Evolutionary conservation across 2,888 invertebrate genomes (phyloP).

Genomic region (Pyrrhia umbra): DNA sequence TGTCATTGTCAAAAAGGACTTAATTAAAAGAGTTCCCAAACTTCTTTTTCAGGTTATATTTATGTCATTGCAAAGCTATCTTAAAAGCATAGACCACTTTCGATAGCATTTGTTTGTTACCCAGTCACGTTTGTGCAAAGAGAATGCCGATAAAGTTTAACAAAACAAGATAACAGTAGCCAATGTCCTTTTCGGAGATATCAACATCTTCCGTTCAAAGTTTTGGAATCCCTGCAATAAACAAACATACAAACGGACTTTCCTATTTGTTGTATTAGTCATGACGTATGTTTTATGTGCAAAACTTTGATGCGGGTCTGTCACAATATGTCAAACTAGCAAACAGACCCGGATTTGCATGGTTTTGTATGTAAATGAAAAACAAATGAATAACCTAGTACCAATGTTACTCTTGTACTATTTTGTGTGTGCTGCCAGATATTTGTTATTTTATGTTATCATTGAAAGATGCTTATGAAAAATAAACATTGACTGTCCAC

Average conservation of each 20-base stretch:
- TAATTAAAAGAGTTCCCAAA: no score
- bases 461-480: background rate
- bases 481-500: background rate
- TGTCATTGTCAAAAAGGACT: no score
- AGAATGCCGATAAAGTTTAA: constrained; percentile 53
- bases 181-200: constrained; percentile 45
- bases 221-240: constrained; percentile 51
- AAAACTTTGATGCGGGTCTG: constrained; percentile 22
- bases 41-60: background rate
- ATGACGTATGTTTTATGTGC: constrained; percentile 35
- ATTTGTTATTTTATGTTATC: background rate
- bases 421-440: background rate
- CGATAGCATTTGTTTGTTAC: constrained; percentile 44
- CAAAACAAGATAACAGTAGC: constrained; percentile 53
- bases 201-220: constrained; percentile 51
- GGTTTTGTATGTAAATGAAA: constrained; percentile 1
- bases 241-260: constrained; percentile 45
- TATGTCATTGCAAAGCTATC: background rate
- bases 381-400: background rate
- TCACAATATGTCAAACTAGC: constrained; percentile 20
- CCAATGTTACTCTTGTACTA: background rate
- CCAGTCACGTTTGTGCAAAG: constrained; percentile 52
- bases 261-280: constrained; percentile 45
- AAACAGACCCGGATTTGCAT: background rate
- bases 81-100: background rate